Percentiles rank a stretch among this genome's conserved stretches.
phyloP scores from a whole-genome alignment of 2,797 vertebrate genomes.

The Amblyraja radiata region DNA sequence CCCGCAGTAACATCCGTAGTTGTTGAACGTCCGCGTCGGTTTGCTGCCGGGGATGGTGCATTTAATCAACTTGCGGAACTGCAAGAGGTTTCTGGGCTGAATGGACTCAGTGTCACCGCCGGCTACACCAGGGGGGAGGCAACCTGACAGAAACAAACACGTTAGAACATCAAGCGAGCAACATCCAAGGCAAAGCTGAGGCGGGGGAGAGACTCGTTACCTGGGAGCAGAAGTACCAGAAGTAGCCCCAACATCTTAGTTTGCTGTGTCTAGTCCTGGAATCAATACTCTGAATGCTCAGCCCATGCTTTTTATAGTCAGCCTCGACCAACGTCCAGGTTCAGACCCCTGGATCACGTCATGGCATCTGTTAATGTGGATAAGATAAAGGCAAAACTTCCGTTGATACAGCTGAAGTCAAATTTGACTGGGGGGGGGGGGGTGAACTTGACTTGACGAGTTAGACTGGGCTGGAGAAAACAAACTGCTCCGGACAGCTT shows the following conservation, averaged over 20 bases:
- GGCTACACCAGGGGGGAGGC: conserved; percentile 13
- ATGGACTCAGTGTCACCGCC: background rate
- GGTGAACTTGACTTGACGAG: too few species aligned
- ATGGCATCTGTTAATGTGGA: background rate
- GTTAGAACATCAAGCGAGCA: too few species aligned
- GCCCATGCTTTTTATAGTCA: background rate
- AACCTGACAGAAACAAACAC: too few species aligned
- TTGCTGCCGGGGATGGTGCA: conserved; percentile 48
- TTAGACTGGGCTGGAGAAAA: background rate
- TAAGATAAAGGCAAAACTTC: background rate
- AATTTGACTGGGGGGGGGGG: background rate
- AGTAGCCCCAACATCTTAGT: conserved; percentile 38
- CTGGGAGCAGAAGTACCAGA: background rate
- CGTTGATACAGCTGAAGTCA: background rate
- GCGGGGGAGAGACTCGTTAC: background rate
- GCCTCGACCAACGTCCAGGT: background rate
- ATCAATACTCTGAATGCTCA: background rate
- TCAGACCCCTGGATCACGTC: background rate
- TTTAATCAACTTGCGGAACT: conserved; percentile 52
- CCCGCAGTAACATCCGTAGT: conserved; percentile 64
- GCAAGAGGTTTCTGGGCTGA: conserved; percentile 45
- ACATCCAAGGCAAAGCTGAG: background rate
- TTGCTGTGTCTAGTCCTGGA: conserved; percentile 18
- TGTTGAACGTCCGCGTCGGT: conserved; percentile 42
- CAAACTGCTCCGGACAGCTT: background rate